These are phyloP conservation scores for Pelmatolapia mariae DNA, from an alignment of 2,113 vertebrate species.

Conservation along the genomic window DNA sequence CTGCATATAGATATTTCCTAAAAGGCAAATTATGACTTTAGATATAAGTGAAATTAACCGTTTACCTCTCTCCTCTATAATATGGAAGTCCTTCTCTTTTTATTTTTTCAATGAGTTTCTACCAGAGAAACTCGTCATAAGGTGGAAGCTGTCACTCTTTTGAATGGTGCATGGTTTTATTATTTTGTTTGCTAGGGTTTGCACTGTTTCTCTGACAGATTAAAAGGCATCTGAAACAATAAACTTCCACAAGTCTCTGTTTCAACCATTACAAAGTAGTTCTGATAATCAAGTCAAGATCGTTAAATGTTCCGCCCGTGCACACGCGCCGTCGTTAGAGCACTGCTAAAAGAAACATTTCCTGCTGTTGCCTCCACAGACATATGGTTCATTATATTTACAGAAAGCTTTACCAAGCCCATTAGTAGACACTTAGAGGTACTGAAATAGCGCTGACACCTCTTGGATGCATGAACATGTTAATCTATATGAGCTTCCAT, in stretches of 20 bases:
- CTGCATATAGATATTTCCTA: not conserved
- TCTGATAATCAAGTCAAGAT: not conserved
- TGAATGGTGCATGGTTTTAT: not conserved
- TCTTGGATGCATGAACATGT: not conserved
- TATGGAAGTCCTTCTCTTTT: not conserved
- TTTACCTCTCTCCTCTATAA: not conserved
- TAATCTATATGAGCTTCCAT: not conserved
- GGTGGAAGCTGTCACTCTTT: not conserved
- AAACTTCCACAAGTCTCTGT: not conserved
- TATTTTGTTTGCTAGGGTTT: not conserved
- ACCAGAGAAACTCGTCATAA: not conserved
- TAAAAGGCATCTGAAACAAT: not conserved
- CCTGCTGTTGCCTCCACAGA: slow-evolving; percentile 20
- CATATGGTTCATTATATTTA: slow-evolving; percentile 48
- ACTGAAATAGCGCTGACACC: slow-evolving; percentile 13
- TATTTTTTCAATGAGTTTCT: not conserved
- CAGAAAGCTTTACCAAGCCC: not conserved
- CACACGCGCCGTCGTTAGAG: not conserved
- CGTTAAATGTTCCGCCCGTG: not conserved
- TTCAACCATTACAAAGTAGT: not conserved
- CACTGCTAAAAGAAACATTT: slow-evolving; percentile 3
- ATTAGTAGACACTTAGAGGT: slow-evolving; percentile 24
- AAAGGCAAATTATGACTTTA: not conserved
- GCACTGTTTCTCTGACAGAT: not conserved
- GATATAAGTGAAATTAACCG: not conserved